These are phyloP conservation scores for Kradibia gibbosae DNA, from an alignment of 1,140 invertebrate species.

Conservation along the genomic window DNA sequence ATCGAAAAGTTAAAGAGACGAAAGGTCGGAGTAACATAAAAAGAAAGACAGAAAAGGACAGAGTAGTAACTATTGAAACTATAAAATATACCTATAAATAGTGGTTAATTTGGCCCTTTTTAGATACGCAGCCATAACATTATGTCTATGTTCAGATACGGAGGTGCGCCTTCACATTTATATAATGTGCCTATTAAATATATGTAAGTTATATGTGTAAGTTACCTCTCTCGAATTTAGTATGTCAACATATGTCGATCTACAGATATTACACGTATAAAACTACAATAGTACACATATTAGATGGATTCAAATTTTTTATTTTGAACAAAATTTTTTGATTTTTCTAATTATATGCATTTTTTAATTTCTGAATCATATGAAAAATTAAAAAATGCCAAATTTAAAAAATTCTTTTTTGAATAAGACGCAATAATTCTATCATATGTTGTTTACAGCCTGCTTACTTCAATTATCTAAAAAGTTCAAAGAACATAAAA, in stretches of 20 bases:
- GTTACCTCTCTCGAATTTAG: neutral
- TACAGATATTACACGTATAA: too few relatives aligned
- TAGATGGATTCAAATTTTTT: too few relatives aligned
- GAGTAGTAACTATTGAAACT: slow-evolving; percentile 37
- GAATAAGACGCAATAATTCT: too few relatives aligned
- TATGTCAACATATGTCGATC: neutral
- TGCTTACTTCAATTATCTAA: too few relatives aligned
- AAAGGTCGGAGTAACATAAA: neutral
- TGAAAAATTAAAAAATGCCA: too few relatives aligned
- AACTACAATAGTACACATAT: too few relatives aligned
- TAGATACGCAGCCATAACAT: neutral
- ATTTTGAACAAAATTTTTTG: neutral
- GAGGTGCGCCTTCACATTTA: slow-evolving; percentile 31
- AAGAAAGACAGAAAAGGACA: neutral
- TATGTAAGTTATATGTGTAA: slow-evolving; percentile 44
- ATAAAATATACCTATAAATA: slow-evolving; percentile 55
- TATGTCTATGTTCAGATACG: slow-evolving; percentile 50
- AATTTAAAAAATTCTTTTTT: too few relatives aligned
- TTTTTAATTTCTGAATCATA: too few relatives aligned
- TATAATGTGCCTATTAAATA: slow-evolving; percentile 54
- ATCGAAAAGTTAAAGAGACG: neutral
- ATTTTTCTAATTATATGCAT: too few relatives aligned
- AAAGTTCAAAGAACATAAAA: too few relatives aligned
- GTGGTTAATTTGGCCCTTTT: slow-evolving; percentile 63
- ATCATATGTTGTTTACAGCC: too few relatives aligned